A percentile compares a stretch with the other conserved stretches of the same genome.
Evolutionary conservation across 37 sponge, comb jelly and placozoan genomes (phyloP).

Genomic region (Dysidea cf. avara): DNA sequence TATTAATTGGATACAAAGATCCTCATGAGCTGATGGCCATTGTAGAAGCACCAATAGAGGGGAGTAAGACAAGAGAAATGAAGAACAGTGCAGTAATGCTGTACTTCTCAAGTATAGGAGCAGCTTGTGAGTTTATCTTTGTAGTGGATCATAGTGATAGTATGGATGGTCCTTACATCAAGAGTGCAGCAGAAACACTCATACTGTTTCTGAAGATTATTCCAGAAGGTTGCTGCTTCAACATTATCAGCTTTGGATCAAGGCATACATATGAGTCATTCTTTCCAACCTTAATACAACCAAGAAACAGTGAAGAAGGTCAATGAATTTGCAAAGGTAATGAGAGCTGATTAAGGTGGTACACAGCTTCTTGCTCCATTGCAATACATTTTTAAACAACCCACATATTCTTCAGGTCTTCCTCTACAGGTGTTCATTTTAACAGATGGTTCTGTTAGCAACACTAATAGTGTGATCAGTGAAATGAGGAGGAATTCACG

Average conservation of each 20-base stretch:
- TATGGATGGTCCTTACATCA: conserved; percentile 71
- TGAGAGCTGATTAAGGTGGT: conserved; percentile 72
- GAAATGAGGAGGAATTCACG: no score
- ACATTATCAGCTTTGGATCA: conserved; percentile 84
- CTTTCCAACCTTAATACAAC: conserved; percentile 56
- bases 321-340: conserved; percentile 27
- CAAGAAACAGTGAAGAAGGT: conserved; percentile 62
- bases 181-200: conserved; percentile 71
- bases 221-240: conserved; percentile 73
- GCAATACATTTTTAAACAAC: conserved; percentile 41
- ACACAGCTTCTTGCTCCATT: conserved; percentile 71
- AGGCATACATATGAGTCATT: conserved; percentile 33
- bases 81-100: no score
- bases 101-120: no score
- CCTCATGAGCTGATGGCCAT: no score
- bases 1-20: no score
- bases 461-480: no score
- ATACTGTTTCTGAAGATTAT: conserved; percentile 80
- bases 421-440: conserved; percentile 76
- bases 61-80: no score
- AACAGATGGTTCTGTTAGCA: no score
- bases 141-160: no score
- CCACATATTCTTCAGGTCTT: conserved; percentile 31
- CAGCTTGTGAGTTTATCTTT: no score
- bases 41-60: no score